Evolutionary conservation across 2,113 vertebrate genomes (phyloP).

Genomic region (Megaceryle maxima): DNA sequence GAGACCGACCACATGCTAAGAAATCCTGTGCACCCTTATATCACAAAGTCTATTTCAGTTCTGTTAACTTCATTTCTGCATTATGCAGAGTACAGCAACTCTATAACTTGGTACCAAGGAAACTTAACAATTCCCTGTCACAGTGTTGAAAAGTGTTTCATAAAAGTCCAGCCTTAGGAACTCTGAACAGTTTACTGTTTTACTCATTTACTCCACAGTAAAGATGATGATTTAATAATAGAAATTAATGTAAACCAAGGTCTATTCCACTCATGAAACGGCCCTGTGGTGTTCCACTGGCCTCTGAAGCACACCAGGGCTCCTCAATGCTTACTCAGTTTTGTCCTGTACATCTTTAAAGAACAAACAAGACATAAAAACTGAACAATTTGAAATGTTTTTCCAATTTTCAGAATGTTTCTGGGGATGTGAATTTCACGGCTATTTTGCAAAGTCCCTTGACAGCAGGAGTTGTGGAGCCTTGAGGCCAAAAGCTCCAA

Average conservation of each 20-base stretch:
- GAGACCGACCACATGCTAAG: background rate
- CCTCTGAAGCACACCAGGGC: background rate
- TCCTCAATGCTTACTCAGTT: background rate
- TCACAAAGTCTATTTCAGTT: background rate
- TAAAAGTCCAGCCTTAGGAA: background rate
- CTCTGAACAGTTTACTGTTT: background rate
- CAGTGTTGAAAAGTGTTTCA: background rate
- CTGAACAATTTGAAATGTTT: background rate
- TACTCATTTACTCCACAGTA: background rate
- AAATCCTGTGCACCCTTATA: background rate
- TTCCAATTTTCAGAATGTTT: background rate
- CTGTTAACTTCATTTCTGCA: background rate
- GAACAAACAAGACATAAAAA: background rate
- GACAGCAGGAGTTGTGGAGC: background rate
- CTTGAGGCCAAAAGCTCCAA: background rate
- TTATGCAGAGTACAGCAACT: background rate
- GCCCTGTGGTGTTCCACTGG: background rate
- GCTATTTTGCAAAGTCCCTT: background rate
- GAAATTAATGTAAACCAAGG: background rate
- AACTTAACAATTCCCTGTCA: background rate
- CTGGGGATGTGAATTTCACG: background rate
- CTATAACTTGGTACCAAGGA: background rate
- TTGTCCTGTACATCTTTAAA: background rate
- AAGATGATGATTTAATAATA: background rate
- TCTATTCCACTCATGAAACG: background rate